These are phyloP conservation scores for Vireo griseus DNA, from an alignment of 2,797 vertebrate species.

Conservation along the genomic window DNA sequence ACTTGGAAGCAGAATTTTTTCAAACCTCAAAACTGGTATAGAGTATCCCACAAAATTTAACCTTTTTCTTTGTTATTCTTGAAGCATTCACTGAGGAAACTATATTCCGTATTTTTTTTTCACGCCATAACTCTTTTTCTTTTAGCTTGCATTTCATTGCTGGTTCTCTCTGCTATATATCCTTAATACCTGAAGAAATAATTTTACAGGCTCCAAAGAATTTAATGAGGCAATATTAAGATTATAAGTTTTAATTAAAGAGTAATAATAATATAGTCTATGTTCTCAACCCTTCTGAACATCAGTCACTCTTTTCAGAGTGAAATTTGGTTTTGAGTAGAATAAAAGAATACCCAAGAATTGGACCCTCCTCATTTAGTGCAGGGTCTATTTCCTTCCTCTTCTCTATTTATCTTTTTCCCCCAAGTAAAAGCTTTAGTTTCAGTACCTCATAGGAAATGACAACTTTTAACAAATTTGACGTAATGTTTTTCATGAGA, in stretches of 20 bases:
- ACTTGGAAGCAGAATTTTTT: neutral
- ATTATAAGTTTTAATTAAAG: neutral
- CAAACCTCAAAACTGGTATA: neutral
- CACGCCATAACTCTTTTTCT: neutral
- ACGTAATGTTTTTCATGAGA: neutral
- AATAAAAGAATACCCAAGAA: neutral
- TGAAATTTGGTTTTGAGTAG: neutral
- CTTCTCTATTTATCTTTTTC: neutral
- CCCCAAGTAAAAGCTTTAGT: neutral
- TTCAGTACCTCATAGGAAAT: neutral
- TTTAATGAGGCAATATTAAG: neutral
- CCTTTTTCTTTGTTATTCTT: neutral
- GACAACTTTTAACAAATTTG: neutral
- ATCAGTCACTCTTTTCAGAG: neutral
- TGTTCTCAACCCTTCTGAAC: neutral
- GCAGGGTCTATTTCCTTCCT: neutral
- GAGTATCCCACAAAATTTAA: neutral
- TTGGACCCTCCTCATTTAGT: neutral
- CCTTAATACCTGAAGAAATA: slow-evolving; percentile 6
- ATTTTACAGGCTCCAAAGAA: neutral
- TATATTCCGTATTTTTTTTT: neutral
- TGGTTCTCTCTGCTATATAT: neutral
- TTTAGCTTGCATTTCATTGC: neutral
- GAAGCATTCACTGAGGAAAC: neutral
- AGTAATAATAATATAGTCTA: neutral